Percentiles rank a stretch among this genome's conserved stretches.
Evolutionary conservation across 1,140 invertebrate species (phyloP).

Genomic region (Nymphalis io): DNA sequence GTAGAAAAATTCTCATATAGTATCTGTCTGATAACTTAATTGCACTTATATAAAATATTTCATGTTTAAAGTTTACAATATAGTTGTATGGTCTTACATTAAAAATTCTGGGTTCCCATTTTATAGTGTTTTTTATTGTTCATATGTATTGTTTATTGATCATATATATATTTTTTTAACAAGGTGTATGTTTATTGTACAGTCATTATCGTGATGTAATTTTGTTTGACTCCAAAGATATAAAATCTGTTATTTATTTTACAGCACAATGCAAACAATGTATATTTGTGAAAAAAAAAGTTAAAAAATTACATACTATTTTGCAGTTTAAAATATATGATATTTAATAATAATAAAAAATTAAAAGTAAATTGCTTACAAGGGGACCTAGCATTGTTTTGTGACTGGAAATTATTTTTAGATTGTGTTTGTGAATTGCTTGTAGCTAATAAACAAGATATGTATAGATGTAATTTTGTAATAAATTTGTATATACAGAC

Average conservation of each 20-base stretch:
- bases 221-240: slow-evolving; percentile 10
- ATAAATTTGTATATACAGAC: slow-evolving; percentile 74
- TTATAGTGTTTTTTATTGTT: neutral
- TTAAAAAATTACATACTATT: neutral
- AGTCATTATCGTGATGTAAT: neutral
- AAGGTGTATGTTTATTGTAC: neutral
- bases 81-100: slow-evolving; percentile 15
- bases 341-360: neutral
- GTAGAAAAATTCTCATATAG: slow-evolving; percentile 49
- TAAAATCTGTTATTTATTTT: slow-evolving; percentile 13
- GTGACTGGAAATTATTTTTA: slow-evolving; percentile 46
- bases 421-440: slow-evolving; percentile 53
- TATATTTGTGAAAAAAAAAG: neutral
- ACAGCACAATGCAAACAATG: neutral
- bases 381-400: slow-evolving; percentile 37
- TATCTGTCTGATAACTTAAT: slow-evolving; percentile 26
- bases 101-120: slow-evolving; percentile 25
- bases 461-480: slow-evolving; percentile 64
- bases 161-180: slow-evolving; percentile 12
- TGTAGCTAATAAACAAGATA: slow-evolving; percentile 41
- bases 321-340: neutral
- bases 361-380: slow-evolving; percentile 3
- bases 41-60: slow-evolving; percentile 28
- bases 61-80: slow-evolving; percentile 22
- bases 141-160: neutral